These are phyloP conservation scores for Cotesia congregata DNA, from an alignment of 2,888 invertebrate genomes.

Conservation along the genomic window DNA sequence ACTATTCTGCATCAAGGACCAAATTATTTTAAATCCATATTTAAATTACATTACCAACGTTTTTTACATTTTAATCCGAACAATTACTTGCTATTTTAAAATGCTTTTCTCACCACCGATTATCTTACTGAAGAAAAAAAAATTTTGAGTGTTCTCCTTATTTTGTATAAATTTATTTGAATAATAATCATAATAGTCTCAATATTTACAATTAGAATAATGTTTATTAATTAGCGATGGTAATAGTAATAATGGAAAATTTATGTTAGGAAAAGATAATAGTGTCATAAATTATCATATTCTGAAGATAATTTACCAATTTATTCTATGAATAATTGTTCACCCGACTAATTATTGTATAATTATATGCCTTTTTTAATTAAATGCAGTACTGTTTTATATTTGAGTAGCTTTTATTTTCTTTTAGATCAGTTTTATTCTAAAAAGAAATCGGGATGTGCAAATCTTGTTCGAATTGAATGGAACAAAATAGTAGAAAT, in stretches of 20 bases:
- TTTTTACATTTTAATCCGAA: background rate
- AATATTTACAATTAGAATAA: background rate
- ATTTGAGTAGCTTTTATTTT: background rate
- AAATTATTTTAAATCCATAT: conserved; percentile 15
- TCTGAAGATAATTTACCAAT: conserved; percentile 4
- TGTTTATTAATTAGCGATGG: background rate
- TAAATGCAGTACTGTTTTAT: background rate
- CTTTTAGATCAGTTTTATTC: background rate
- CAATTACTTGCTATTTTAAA: no score
- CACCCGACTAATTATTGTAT: background rate
- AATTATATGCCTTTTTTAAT: background rate
- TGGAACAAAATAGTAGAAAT: no score
- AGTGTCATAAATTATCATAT: conserved; percentile 1
- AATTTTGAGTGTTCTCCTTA: no score
- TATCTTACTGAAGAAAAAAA: no score
- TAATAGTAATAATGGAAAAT: background rate
- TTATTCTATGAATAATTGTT: background rate
- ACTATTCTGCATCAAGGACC: background rate
- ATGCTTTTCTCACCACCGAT: no score
- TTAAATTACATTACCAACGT: background rate
- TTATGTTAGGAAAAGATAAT: background rate
- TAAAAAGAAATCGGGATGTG: no score
- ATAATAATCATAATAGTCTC: no score
- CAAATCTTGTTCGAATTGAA: no score
- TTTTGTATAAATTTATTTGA: no score